A percentile compares a stretch with the other conserved stretches of the same genome.
phyloP scores from a whole-genome alignment of 2,797 vertebrate species.

The Helarctos malayanus region DNA sequence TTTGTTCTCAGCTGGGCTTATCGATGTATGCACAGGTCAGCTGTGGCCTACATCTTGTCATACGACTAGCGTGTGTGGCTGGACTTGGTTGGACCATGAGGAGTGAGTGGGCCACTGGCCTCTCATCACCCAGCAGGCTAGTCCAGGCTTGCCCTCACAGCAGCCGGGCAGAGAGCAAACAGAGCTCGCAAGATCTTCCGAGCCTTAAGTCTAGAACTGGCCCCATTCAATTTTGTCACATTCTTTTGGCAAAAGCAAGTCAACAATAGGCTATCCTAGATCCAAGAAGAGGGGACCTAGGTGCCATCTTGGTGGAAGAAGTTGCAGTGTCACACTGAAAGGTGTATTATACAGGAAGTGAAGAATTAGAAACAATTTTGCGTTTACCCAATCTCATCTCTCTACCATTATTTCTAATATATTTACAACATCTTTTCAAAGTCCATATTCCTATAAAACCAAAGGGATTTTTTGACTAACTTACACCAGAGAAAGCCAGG shows the following conservation, averaged over 20 bases:
- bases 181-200: background rate
- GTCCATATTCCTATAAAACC: background rate
- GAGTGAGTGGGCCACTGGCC: accelerated
- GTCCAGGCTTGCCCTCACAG: background rate
- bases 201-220: background rate
- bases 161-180: background rate
- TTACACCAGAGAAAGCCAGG: background rate
- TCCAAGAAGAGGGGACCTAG: background rate
- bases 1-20: background rate
- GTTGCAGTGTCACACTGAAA: background rate
- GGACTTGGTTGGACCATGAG: background rate
- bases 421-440: background rate
- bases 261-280: background rate
- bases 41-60: background rate
- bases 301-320: background rate
- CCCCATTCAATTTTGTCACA: background rate
- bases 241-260: slow-evolving; percentile 7
- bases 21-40: background rate
- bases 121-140: background rate
- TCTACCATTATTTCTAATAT: background rate
- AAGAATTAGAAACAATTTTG: background rate
- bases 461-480: background rate
- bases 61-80: background rate
- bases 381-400: background rate
- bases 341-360: background rate